Base-by-base conservation (phyloP, 2,888 invertebrate species). In the Dromius quadrimaculatus region DNA sequence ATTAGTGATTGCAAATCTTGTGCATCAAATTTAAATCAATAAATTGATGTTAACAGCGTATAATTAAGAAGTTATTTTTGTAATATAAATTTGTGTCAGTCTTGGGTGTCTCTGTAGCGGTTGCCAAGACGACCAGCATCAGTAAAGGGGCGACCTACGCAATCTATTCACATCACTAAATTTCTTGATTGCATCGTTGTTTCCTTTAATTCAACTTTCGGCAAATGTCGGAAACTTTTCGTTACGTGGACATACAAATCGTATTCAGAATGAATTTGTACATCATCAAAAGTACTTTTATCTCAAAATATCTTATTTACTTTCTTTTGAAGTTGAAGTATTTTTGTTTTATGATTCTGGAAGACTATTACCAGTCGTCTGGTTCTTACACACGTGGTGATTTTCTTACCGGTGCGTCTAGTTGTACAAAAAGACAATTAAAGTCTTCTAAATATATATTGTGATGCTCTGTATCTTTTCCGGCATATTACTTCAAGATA, bases 401-500 rank as follows among this genome's bases (percentile, higher is more conserved):
- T 28, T 28, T 28, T 3, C 28, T 28, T 28, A 28, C 28, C 28
- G 28, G 28, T 28, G 28, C 36, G 36, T n/a, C 13, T 23, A 54
- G 50, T 54, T 54, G 50, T 28, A 19, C 28, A 54, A 54, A 54
- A 54, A 23, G 50, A 54, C 50, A 54, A 54, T 6, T 11, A 15
- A 41, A 0, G 28, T 5, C 36, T 6, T 54, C 50, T 54, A 54
- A 54, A 54, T 54, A 54, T 50, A 50, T 47, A 54, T 43, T 28
- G 9, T 43, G 43, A 43, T 43, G 17, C 9, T 9, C 19, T 15
- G 43, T 17, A 9, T 43, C 43, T 43, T 43, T n/a, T n/a, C n/a
- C n/a, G n/a, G n/a, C n/a, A n/a, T n/a, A n/a, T n/a, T n/a, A n/a
- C n/a, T n/a, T n/a, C n/a, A n/a, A n/a, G n/a, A n/a, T n/a, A n/a